Conservation (phyloP, 2,113 vertebrate genomes). For the Mystacornis crossleyi region DNA sequence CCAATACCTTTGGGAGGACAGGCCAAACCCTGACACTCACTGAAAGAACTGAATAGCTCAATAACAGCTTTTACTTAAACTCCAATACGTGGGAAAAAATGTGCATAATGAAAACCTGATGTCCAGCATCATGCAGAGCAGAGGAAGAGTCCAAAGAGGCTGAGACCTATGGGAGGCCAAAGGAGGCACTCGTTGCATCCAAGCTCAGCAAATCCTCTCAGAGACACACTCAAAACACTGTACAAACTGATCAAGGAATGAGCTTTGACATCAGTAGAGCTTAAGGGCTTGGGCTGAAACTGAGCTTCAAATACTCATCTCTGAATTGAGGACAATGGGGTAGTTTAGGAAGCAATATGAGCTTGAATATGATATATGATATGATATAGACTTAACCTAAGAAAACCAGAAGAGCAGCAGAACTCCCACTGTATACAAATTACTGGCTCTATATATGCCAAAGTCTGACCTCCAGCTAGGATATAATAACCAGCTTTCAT, state of each 20-base stretch:
- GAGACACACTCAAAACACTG: not conserved
- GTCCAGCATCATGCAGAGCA: not conserved
- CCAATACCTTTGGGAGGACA: not conserved
- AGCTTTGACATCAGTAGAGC: not conserved
- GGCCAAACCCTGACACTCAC: not conserved
- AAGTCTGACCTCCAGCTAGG: slow-evolving; percentile 30
- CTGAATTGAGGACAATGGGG: not conserved
- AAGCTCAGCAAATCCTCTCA: not conserved
- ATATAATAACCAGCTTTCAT: slow-evolving; percentile 47
- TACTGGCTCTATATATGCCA: slow-evolving; percentile 5
- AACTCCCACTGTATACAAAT: slow-evolving; percentile 34
- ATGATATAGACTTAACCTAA: not conserved
- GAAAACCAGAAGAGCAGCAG: not conserved
- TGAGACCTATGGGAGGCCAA: not conserved
- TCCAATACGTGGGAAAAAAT: not conserved
- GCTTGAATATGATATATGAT: not conserved
- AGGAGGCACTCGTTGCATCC: not conserved
- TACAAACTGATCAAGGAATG: not conserved
- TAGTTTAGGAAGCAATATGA: not conserved
- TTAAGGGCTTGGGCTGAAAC: not conserved
- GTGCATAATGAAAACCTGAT: not conserved
- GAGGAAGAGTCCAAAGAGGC: not conserved
- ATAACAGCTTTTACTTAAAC: not conserved
- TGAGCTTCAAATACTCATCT: not conserved
- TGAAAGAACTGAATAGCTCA: not conserved